Evolutionary conservation across 2,113 vertebrate genomes (phyloP), one percentile per base, ranked within the genome.

Genomic region (Donacobius atricapilla): DNA sequence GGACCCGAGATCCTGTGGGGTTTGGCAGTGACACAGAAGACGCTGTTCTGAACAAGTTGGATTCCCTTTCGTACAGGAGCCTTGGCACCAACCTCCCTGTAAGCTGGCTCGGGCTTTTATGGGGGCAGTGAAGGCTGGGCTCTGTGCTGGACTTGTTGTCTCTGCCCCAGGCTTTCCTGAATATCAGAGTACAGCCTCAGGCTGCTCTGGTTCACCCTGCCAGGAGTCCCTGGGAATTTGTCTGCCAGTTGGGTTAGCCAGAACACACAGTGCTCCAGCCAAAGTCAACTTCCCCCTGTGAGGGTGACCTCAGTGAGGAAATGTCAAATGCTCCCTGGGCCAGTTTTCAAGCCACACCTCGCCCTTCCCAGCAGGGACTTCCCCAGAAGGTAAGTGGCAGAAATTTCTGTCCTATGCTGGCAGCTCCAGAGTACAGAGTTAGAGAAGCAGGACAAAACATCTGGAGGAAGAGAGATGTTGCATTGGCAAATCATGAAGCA

Each of bases 21-120:
- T 44, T 94, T 97, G 96, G 91, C 95, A 95, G 50, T 51, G 79
- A 13, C 90, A 94, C 93, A 94, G 93, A 88, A 53, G 66, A 73
- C 0, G 0, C 63, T 79, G 81, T 65, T 90, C 84, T 69, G 81
- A 76, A 66, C 93, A 91, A 90, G 90, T 85, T 86, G 80, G 76
- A 58, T 83, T 83, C 47, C 35, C 64, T 94, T 90, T 94, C 2
- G 0, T 56, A 20, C 65, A 78, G 90, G 72, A 96, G 76, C 53
- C 86, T 95, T 96, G 94, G 90, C 95, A 92, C 68, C 6, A 6
- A 21, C 39, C 60, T 90, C 10, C 4, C 60, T 56, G 51, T 68
- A 51, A 89, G 31, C 88, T 94, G 93, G 78, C 93, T 92, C 2
- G 0, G 58, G 68, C 58, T 94, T 80, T 83, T 64, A 37, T 30